These are phyloP conservation scores for Gymnodraco acuticeps DNA, from an alignment of 2,797 vertebrate species.

Conservation along the genomic window DNA sequence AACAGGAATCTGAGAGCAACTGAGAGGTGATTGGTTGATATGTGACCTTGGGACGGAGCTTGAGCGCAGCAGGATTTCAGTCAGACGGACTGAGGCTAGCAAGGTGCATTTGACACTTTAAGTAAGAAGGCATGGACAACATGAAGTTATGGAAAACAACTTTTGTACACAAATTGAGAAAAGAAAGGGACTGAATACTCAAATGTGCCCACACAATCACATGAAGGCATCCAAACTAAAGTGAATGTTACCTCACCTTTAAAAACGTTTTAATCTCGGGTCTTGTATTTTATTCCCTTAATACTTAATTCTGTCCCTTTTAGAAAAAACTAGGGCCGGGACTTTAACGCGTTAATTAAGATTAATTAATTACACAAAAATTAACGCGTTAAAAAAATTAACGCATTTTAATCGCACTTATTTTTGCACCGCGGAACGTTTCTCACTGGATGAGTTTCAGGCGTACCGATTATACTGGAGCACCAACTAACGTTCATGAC, in stretches of 20 bases:
- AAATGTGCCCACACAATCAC: slow-evolving; percentile 1
- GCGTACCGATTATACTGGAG: too few relatives aligned
- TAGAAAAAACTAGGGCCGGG: slow-evolving; percentile 10
- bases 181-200: slow-evolving; percentile 13
- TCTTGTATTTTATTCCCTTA: slow-evolving; percentile 4
- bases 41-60: slow-evolving; percentile 84
- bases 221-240: slow-evolving; percentile 24
- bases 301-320: neutral
- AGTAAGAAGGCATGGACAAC: slow-evolving; percentile 64
- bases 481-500: too few relatives aligned
- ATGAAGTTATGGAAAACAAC: slow-evolving; percentile 60
- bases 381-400: too few relatives aligned
- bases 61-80: slow-evolving; percentile 90
- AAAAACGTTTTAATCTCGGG: slow-evolving; percentile 9
- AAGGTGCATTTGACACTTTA: slow-evolving; percentile 65
- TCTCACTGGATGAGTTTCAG: too few relatives aligned
- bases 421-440: too few relatives aligned
- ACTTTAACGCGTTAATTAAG: too few relatives aligned
- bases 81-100: slow-evolving; percentile 78
- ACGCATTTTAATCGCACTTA: too few relatives aligned
- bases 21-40: slow-evolving; percentile 77
- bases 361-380: too few relatives aligned
- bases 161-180: neutral
- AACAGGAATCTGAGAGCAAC: slow-evolving; percentile 13
- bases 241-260: slow-evolving; percentile 45